phyloP scores from a whole-genome alignment of 64 coral and sea anemone species.

The Montipora sp. region DNA sequence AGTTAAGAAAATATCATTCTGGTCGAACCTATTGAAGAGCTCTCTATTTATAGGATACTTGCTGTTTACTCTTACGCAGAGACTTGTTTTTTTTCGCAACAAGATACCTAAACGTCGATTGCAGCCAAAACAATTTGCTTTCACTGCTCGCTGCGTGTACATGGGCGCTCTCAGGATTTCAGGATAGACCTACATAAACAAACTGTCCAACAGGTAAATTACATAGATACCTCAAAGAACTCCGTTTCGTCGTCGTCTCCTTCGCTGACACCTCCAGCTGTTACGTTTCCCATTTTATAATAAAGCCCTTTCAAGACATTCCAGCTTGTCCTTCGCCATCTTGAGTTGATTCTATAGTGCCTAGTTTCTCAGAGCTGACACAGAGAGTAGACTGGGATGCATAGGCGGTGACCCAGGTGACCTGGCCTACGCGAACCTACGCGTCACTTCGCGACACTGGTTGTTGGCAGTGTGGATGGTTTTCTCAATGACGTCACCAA shows the following conservation, averaged over 20 bases:
- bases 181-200: background rate
- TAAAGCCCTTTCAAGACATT: background rate
- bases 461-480: too few relatives aligned
- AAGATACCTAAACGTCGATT: background rate
- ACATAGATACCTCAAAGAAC: slow-evolving; percentile 59
- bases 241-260: slow-evolving; percentile 75
- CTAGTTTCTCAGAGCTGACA: background rate
- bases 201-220: background rate
- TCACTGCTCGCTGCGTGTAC: background rate
- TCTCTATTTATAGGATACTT: background rate
- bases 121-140: background rate
- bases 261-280: slow-evolving; percentile 55
- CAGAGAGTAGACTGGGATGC: background rate
- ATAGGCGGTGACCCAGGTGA: too few relatives aligned
- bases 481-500: too few relatives aligned
- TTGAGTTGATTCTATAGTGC: slow-evolving; percentile 2
- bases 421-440: too few relatives aligned
- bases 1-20: background rate
- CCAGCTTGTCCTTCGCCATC: slow-evolving; percentile 50
- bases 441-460: too few relatives aligned
- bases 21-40: background rate
- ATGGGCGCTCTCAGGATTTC: background rate
- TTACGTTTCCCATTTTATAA: slow-evolving; percentile 67
- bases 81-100: background rate
- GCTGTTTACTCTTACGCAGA: background rate